Evolutionary conservation across 2,888 invertebrate species (phyloP), one percentile per base, ranked within the genome.

Genomic region (Amphipoea oculea): DNA sequence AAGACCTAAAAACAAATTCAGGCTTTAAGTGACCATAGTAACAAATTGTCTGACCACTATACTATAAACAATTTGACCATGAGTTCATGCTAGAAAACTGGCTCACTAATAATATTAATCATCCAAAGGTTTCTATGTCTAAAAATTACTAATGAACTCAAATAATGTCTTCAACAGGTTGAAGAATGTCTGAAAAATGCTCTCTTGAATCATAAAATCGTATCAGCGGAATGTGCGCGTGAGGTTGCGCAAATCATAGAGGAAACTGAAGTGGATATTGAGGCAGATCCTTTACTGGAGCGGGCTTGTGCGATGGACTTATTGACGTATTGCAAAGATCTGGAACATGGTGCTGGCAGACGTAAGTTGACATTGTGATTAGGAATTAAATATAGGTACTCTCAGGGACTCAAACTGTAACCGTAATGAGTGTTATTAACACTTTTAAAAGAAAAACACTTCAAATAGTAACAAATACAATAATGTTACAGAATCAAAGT

Each of bases 181-280:
- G 98, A 99, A 94, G 99, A 99, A 95, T 99, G 99, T 95, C 96
- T 99, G 62, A 99, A 99, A 95, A 98, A 98, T 88, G 98, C 98
- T 23, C 98, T 99, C 78, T 96, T 98, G 79, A 97, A 97, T 89
- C 98, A 98, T 86, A 97, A 97, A 92, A 98, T 99, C 75, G 97
- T 98, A 83, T 98, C 98, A 57, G 97, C 97, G 14, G 98, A 98
- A 87, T 99, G 99, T 93, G 98, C 98, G 68, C 96, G 98, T 83
- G 99, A 99, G 96, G 98, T 99, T 40, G 99, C 99, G 0, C 98
- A 98, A 89, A 97, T 99, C 83, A 98, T 99, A 86, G 98, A 99
- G 91, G 98, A 99, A 93, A 98, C 98, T 0, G 98, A 98, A 92
- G 98, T 99, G 0, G 99, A 99, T 94, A 99, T 99, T 84, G 99